These are phyloP conservation scores for Heliconius ismenius DNA, from an alignment of 2,888 invertebrate species.

Conservation along the genomic window DNA sequence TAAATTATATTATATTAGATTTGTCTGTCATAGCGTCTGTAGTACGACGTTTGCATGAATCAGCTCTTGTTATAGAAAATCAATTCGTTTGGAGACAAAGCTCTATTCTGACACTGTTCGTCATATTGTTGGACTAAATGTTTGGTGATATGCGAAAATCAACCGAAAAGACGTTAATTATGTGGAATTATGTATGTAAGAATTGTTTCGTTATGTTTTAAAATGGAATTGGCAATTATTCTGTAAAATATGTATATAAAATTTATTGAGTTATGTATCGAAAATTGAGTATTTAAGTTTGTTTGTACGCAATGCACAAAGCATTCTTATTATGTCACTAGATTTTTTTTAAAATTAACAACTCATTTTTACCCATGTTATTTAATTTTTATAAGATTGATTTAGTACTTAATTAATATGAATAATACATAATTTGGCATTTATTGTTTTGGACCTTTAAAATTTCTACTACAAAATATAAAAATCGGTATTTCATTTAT, in stretches of 20 bases:
- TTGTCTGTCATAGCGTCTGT: not conserved
- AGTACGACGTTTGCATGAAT: conserved; percentile 1
- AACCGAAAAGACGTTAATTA: not conserved
- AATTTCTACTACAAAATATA: too few species aligned
- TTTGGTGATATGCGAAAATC: conserved; percentile 2
- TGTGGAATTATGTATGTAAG: not conserved
- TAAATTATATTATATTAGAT: not conserved
- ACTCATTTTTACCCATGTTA: not conserved
- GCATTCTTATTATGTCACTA: too few species aligned
- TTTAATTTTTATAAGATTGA: too few species aligned
- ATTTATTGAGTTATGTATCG: not conserved
- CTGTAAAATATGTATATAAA: not conserved
- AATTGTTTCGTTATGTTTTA: not conserved
- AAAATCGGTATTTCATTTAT: too few species aligned
- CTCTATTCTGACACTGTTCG: conserved; percentile 6
- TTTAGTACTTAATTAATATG: not conserved
- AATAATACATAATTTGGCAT: not conserved
- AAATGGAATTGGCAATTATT: not conserved
- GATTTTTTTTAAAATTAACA: not conserved
- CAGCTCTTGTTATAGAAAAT: conserved; percentile 20
- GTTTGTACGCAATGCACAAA: not conserved
- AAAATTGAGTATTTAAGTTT: not conserved
- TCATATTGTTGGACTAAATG: not conserved
- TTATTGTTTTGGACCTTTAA: not conserved
- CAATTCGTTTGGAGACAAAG: conserved; percentile 10